Evolutionary conservation across 2,113 vertebrate species (phyloP), one percentile per base, ranked within the genome.

Genomic region (Thalassarche chlororhynchos): DNA sequence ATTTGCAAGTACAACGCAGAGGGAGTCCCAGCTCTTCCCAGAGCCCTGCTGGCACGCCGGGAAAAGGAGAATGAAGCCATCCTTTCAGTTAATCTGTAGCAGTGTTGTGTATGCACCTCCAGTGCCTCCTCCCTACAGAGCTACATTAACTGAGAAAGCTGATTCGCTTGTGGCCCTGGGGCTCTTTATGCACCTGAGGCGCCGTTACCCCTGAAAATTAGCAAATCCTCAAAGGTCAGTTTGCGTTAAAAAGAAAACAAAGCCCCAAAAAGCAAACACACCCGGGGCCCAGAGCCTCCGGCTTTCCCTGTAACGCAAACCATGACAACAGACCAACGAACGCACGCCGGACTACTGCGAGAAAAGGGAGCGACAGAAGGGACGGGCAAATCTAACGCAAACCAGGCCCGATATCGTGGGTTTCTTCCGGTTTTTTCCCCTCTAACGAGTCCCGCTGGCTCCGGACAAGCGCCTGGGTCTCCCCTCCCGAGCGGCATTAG

Each of bases 341-440:
- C 19, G 7, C 61, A 1, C 2, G 10, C 51, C 61, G 3, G 29
- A 3, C 14, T 3, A 4, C 14, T 2, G 14, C 9, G 10, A 23
- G 66, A 0, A 4, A 31, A 29, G 7, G 36, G 4, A 9, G 58
- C 47, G 25, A 5, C 47, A 2, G 15, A 3, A 11, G 8, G 19
- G 5, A 4, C 13, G 7, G 6, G 17, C 65, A 3, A 4, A 5
- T 0, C 0, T 1, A 24, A 18, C 5, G 4, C 31, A 9, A 34
- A 8, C 2, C 47, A 6, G 20, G 25, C 62, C 36, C 32, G 1
- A 4, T 1, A 3, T 2, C 9, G 6, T 1, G 8, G 2, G 1
- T 18, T 54, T 4, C 17, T 15, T 4, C 20, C 3, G 1, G 2
- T 6, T 21, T 26, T 12, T 36, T 15, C 6, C 17, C 31, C 32